Base-by-base conservation (phyloP, 2,797 vertebrate species). In the Alauda arvensis region DNA sequence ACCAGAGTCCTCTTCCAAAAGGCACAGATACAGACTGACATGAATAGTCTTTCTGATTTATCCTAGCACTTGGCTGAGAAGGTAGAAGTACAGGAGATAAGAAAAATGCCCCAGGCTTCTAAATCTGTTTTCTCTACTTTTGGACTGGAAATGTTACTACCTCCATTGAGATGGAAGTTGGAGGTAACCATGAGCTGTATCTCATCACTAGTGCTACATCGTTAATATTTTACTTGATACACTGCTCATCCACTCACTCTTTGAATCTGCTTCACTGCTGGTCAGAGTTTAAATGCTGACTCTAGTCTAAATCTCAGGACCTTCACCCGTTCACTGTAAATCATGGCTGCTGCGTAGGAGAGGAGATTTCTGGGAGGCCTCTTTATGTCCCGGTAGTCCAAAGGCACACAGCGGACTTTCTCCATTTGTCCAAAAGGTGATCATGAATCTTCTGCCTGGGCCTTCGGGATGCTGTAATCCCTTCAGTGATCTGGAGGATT, bases 281-380 rank as follows among this genome's bases (percentile, higher is more conserved):
- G 29, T 61, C 51, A 48, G 43, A 49, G 16, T 6, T 72, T 24
- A 65, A 40, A 7, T 4, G 26, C 25, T 34, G 39, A 83, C 37
- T 61, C 29, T 3, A 14, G 12, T 21, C 52, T 18, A 26, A 48
- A 39, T 10, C 18, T 14, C 9, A 2, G 33, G 39, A 59, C 29
- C n/a, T 49, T 31, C 77, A 34, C 46, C 39, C 6, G 9, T 9
- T 23, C 23, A 40, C 34, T 9, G 77, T 34, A 52, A 60, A 34
- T 14, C 37, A 10, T 0, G 21, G 18, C 33, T 67, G 18, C 55
- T 39, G 26, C 0, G 1, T 6, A 33, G 57, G 26, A 37, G 10
- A 56, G 39, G 26, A 56, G 29, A 33, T 67, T 72, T 61, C 34
- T n/a, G 39, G 39, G 20, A 63, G n/a, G 4, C 11, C 4, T 6